Conservation (phyloP, 2,113 vertebrate genomes). For the Microtus oregoni region DNA sequence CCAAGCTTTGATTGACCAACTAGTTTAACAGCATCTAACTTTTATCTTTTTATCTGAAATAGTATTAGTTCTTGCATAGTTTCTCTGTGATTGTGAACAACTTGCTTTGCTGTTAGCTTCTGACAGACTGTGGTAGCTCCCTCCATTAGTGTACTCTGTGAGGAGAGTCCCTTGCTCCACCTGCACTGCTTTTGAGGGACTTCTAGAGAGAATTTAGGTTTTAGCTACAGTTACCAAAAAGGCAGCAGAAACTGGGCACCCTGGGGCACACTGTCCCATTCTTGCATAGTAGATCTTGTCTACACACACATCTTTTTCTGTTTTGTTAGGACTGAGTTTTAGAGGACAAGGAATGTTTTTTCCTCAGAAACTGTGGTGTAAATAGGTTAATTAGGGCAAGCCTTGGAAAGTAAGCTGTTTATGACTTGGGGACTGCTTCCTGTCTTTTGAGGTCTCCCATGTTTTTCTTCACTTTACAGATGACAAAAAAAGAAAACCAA, state of each 20-base stretch:
- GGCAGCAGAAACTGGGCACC: background rate
- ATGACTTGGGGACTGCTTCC: slow-evolving; percentile 54
- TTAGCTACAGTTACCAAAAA: slow-evolving; percentile 29
- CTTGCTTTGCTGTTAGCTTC: slow-evolving; percentile 15
- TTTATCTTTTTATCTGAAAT: slow-evolving; percentile 43
- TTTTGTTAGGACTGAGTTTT: slow-evolving; percentile 7
- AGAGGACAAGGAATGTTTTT: background rate
- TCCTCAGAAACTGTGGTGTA: slow-evolving; percentile 13
- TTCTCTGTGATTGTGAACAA: slow-evolving; percentile 32
- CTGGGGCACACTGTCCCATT: background rate
- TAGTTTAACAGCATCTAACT: slow-evolving; percentile 44
- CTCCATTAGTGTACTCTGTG: background rate
- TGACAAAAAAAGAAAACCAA: background rate
- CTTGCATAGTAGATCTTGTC: background rate
- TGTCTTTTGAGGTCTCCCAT: slow-evolving; percentile 58
- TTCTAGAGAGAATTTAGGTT: slow-evolving; percentile 34
- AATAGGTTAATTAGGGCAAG: slow-evolving; percentile 60
- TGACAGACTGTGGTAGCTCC: slow-evolving; percentile 27
- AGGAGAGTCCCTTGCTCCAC: slow-evolving; percentile 33
- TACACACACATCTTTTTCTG: background rate
- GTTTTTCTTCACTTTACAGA: slow-evolving; percentile 70
- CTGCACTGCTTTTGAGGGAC: background rate
- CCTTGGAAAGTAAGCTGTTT: slow-evolving; percentile 36
- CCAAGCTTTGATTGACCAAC: slow-evolving; percentile 51
- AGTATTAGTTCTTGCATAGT: background rate